Evolutionary conservation across 1,140 invertebrate genomes (phyloP).

Genomic region (Drosophila aff.): DNA sequence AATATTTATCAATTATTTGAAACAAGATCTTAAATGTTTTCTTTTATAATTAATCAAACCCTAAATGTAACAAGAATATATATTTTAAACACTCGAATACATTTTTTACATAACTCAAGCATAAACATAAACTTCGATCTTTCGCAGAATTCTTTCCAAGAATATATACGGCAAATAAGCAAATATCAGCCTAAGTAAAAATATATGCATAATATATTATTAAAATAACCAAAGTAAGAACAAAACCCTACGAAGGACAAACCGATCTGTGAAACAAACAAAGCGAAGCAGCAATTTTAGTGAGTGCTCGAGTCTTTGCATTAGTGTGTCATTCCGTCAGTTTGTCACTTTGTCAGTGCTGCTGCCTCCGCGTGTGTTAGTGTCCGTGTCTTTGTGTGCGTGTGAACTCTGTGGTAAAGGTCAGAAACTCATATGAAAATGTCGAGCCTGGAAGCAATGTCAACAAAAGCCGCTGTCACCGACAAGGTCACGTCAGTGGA

Average conservation of each 20-base stretch:
- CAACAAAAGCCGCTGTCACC: conserved; percentile 51
- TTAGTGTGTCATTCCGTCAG: conserved; percentile 18
- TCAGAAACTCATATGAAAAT: conserved; percentile 68
- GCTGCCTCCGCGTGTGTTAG: conserved; percentile 11
- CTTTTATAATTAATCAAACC: no score
- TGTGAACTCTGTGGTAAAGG: conserved; percentile 56
- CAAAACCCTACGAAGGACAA: conserved; percentile 25
- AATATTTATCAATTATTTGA: no score
- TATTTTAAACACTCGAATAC: background rate
- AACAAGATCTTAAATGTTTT: no score
- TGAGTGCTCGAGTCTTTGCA: conserved; percentile 36
- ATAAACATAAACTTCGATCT: background rate
- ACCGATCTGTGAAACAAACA: conserved; percentile 18
- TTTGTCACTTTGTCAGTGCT: conserved; percentile 20
- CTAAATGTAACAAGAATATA: background rate
- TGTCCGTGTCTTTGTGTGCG: conserved; percentile 7
- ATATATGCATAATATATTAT: background rate
- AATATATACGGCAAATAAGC: background rate
- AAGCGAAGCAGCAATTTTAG: conserved; percentile 56
- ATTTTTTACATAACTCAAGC: background rate
- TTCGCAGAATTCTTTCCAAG: background rate
- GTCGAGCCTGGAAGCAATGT: conserved; percentile 66
- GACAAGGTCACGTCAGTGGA: conserved; percentile 29
- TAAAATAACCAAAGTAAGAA: conserved; percentile 32
- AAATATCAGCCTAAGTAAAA: background rate